Base-by-base conservation (phyloP, 2,113 vertebrate genomes). In the Cryptoleucopteryx plumbea region DNA sequence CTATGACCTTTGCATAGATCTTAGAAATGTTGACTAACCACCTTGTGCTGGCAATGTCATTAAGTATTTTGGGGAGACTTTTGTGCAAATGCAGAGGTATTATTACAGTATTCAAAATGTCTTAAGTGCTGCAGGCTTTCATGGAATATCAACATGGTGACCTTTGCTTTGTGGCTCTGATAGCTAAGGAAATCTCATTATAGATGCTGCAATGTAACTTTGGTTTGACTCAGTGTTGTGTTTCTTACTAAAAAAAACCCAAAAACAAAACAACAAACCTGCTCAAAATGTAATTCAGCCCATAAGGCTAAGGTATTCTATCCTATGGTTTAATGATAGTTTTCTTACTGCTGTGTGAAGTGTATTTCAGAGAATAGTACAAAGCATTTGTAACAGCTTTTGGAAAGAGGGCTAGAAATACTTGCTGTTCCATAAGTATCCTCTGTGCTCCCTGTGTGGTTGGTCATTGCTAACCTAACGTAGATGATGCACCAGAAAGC, bases 21-120 rank as follows among this genome's bases (percentile, higher is more conserved):
- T 71, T 81, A n/a, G 71, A 92, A 86, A 67, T 40, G 86, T 93
- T 95, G 95, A 94, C 80, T 86, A 93, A 90, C 47, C 23, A 81
- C 59, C 63, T 83, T 0, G 1, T 82, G 52, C 72, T 88, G 75
- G 67, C 94, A 88, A 31, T 40, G 63, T 92, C 90, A 74, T 88
- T 73, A 78, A 23, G 50, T 67, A 74, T 86, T 96, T 92, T 67
- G 38, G 63, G 73, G 38, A 71, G 18, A 40, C 50, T 88, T 88
- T 58, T 83, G 38, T 79, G 63, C 23, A 86, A 92, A 92, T 88
- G 82, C 77, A 88, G 86, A 67, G 11, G 16, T 88, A 47, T 88
- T 92, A 40, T 79, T 82, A 45, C 7, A 82, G 74, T 83, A 88
- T 94, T 90, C 48, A 88, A 90, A 94, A 88, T 78, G 23, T 40